Evolutionary conservation across 2,113 vertebrate species (phyloP).

Genomic region (Mugil cephalus): DNA sequence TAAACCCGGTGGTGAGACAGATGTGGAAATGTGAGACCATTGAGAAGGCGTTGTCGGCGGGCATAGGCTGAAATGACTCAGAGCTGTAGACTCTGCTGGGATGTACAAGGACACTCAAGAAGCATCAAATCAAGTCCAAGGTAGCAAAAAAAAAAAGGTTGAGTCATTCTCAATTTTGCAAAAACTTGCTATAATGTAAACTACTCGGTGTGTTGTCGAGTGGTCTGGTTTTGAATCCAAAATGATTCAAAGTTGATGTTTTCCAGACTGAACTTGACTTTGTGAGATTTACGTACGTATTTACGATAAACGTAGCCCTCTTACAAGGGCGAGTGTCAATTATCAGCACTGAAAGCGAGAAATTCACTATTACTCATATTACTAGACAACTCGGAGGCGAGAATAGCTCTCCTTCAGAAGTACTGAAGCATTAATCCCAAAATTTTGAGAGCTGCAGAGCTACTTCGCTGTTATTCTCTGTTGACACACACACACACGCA

Average conservation of each 20-base stretch:
- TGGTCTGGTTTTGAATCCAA: slow-evolving; percentile 34
- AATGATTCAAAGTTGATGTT: slow-evolving; percentile 36
- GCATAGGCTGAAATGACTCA: neutral
- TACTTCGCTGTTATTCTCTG: neutral
- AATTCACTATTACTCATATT: neutral
- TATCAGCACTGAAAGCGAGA: slow-evolving; percentile 15
- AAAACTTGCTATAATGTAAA: slow-evolving; percentile 15
- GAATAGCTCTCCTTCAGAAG: slow-evolving; percentile 30
- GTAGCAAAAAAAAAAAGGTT: neutral
- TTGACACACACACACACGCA: slow-evolving; percentile 1
- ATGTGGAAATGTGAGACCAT: neutral
- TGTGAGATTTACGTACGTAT: slow-evolving; percentile 28
- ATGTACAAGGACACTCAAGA: neutral
- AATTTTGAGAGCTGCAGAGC: slow-evolving; percentile 1
- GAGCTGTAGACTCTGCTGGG: neutral
- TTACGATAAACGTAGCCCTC: slow-evolving; percentile 21
- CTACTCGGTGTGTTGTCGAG: slow-evolving; percentile 25
- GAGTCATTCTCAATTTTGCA: too few relatives aligned
- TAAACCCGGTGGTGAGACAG: slow-evolving; percentile 7
- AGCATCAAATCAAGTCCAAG: neutral
- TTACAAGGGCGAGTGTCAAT: neutral
- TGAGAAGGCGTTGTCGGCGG: slow-evolving; percentile 22
- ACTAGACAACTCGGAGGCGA: slow-evolving; percentile 12
- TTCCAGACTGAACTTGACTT: slow-evolving; percentile 51
- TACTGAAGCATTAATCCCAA: slow-evolving; percentile 1